Base-by-base conservation (phyloP, 1,140 invertebrate genomes). In the Chelonus insularis region DNA sequence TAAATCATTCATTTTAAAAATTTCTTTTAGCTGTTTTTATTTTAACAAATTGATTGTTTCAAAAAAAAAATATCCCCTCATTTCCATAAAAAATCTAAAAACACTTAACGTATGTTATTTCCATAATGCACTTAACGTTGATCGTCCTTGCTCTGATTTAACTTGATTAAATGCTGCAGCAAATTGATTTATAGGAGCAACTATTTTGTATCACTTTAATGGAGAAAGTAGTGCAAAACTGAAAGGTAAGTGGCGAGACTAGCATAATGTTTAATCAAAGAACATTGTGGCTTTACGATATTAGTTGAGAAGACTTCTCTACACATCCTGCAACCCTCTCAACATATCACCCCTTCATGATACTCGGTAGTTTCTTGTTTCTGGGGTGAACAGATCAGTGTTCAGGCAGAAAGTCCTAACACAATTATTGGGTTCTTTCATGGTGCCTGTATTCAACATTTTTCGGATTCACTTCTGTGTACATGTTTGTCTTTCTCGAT, bases 231-330 rank as follows among this genome's bases (percentile, higher is more conserved):
- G 12, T n/a, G 16, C 29, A 32, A 37, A 55, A 41, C 29, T 20
- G 9, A 18, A 14, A 45, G 48, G 41, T 37, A 50, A 23, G 11
- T 72, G 65, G 70, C 72, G 62, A 68, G 71, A 73, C 66, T 69
- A 71, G 68, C 74, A 74, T 79, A 79, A 79, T 75, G 76, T 81
- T 80, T 81, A 79, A 80, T 80, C 77, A 78, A 74, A 76, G 74
- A 76, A 79, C 78, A 77, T 81, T 81, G 76, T 69, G 73, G 77
- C 68, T 79, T 81, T 79, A 80, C 73, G 79, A 79, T 75, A 78
- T 79, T 78, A 78, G 76, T 71, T 64, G 56, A 47, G 58, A 57
- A 51, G 56, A 43, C 64, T 69, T 68, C n/a, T 62, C 66, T 65
- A 68, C 69, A 4, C 37, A 68, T 68, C 65, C 66, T 66, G 67